Percentiles rank a stretch among this genome's conserved stretches.
Evolutionary conservation across 2,797 vertebrate genomes (phyloP).

Genomic region (Iguana delicatissima): DNA sequence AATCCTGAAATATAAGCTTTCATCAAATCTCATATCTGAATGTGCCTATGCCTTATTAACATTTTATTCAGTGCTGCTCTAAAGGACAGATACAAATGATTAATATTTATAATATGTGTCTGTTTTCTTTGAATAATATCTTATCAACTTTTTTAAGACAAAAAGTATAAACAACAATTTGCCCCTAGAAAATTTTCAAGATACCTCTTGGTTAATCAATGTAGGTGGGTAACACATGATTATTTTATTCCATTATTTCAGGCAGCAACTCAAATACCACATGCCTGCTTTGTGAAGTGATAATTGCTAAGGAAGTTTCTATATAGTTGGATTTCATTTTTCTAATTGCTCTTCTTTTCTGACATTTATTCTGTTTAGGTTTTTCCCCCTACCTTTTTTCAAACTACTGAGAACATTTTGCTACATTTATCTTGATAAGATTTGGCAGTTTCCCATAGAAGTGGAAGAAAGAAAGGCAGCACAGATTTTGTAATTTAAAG

Average conservation of each 20-base stretch:
- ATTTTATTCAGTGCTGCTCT: constrained; percentile 19
- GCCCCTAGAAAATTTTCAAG: constrained; percentile 30
- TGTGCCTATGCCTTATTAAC: constrained; percentile 34
- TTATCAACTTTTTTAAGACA: constrained; percentile 23
- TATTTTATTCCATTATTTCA: constrained; percentile 40
- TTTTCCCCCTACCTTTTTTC: neutral
- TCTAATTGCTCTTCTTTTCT: constrained; percentile 47
- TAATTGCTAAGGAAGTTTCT: constrained; percentile 34
- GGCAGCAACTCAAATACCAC: constrained; percentile 40
- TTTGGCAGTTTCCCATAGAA: constrained; percentile 35
- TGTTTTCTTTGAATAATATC: constrained; percentile 27
- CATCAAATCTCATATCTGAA: constrained; percentile 46
- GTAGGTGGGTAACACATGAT: neutral
- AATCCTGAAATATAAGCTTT: constrained; percentile 42
- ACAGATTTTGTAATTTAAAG: constrained; percentile 32
- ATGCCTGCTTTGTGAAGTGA: constrained; percentile 44
- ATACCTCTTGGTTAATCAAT: constrained; percentile 42
- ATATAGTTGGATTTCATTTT: constrained; percentile 6
- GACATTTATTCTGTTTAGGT: constrained; percentile 47
- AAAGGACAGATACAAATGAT: constrained; percentile 48
- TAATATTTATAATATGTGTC: constrained; percentile 19
- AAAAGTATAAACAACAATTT: constrained; percentile 43
- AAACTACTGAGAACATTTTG: constrained; percentile 20
- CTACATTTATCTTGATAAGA: constrained; percentile 24
- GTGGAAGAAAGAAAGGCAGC: constrained; percentile 50